Evolutionary conservation across 2,888 invertebrate genomes (phyloP).

Genomic region (Bellardia bayeri): DNA sequence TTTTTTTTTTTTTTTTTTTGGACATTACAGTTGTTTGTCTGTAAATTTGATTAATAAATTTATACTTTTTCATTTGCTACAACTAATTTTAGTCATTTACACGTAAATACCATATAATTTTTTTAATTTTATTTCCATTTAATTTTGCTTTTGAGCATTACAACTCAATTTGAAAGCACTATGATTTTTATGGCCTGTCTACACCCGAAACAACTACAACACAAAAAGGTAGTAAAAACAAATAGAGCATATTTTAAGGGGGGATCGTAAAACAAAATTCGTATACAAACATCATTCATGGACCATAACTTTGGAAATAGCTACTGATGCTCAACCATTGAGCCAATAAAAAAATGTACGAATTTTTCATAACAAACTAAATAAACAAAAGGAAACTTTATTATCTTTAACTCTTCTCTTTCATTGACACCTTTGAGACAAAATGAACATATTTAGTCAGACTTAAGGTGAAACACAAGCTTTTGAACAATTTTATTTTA

Average conservation of each 20-base stretch:
- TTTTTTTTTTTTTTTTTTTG: too few relatives aligned
- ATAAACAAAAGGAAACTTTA: slow-evolving; percentile 53
- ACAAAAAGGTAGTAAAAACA: slow-evolving; percentile 62
- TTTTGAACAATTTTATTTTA: slow-evolving; percentile 16
- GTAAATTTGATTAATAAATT: too few relatives aligned
- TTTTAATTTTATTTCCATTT: slow-evolving; percentile 43
- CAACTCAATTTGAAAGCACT: slow-evolving; percentile 58
- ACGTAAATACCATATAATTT: slow-evolving; percentile 29
- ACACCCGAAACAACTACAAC: not conserved
- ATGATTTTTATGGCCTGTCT: slow-evolving; percentile 45
- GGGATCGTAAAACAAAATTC: slow-evolving; percentile 57
- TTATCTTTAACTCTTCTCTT: slow-evolving; percentile 68
- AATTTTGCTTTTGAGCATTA: slow-evolving; percentile 42
- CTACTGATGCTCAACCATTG: slow-evolving; percentile 25
- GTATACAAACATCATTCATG: slow-evolving; percentile 45
- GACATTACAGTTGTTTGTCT: too few relatives aligned
- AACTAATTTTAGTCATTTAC: not conserved
- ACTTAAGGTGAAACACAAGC: slow-evolving; percentile 31
- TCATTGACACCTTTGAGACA: slow-evolving; percentile 60
- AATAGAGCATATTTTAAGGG: slow-evolving; percentile 70
- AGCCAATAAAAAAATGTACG: slow-evolving; percentile 35
- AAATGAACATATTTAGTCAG: slow-evolving; percentile 35
- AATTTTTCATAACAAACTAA: slow-evolving; percentile 10
- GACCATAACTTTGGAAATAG: slow-evolving; percentile 54
- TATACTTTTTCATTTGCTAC: too few relatives aligned